Evolutionary conservation across 92 coral and sea anemone genomes (phyloP), one percentile per base, ranked within the genome.

Genomic region (Galaxea fascicularis): DNA sequence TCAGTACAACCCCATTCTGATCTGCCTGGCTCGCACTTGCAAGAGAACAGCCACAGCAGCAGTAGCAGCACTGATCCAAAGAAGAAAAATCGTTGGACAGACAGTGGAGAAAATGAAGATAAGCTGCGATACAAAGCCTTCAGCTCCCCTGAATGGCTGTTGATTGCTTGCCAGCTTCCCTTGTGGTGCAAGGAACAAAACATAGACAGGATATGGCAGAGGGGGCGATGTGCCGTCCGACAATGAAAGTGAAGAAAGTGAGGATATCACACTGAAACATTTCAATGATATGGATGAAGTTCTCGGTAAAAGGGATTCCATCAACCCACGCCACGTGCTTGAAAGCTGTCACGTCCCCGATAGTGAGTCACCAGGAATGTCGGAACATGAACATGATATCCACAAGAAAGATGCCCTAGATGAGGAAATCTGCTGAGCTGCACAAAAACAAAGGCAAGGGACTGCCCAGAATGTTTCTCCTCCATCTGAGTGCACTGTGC

Each of bases 81-180:
- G 67, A 76, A 85, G 82, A 84, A 84, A 84, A 84, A 73, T 73
- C 68, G 68, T 59, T 64, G 88, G 76, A 84, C 64, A 46, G 88
- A n/a, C n/a, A n/a, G n/a, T n/a, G 77, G 88, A 44, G 82, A 84
- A 46, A 76, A 84, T 29, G 88, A 84, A 60, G 56, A 45, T 54
- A 76, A 66, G 83, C 88, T 84, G 62, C 83, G 60, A n/a, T 84
- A 84, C 46, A 84, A 84, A 30, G 82, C 82, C 74, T 84, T 84
- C 59, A 84, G 73, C 53, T 84, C 82, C 21, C 82, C 88, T 84
- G 90, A 86, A 86, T 86, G 90, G 90, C 79, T 76, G 82, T 86
- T 76, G 20, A 86, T 80, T 54, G 90, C 86, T 66, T 60, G 51
- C 64, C 86, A 72, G 59, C 84, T 86, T 62, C 83, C 79, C 62